Base-by-base conservation (phyloP, 2,888 invertebrate species). In the Mythimna pallens region DNA sequence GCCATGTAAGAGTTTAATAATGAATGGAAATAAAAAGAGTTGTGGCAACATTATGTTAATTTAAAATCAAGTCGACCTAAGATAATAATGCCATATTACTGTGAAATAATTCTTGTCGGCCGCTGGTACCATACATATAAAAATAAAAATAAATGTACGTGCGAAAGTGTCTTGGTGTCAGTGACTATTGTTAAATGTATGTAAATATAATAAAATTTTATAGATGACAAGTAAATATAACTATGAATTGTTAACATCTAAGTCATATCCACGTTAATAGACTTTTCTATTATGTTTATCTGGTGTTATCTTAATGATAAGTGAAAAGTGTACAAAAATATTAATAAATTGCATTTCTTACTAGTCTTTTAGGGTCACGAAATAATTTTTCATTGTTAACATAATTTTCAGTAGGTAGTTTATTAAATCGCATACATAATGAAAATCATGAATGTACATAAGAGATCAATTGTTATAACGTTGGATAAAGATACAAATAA, bases 311-410 rank as follows among this genome's bases (percentile, higher is more conserved):
- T 92, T 96, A 96, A 93, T 96, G 89, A 90, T 96, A 96, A 94
- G 95, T 91, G 90, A 93, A 93, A 93, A 93, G 88, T 96, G 96
- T 96, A 96, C 95, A 95, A 95, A 95, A 93, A 91, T 92, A 93
- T 91, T 84, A 93, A 92, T 92, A 93, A 59, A 92, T 92, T 95
- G 95, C 95, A 95, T 96, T 96, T 96, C 94, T 93, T 90, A 93
- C 95, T 96, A 96, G 96, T 96, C 95, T 92, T 88, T 91, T 95
- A 94, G 95, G 94, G 94, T 95, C 96, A 95, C 94, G 91, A 92
- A 92, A 90, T 89, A 85, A 65, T 86, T 87, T 87, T 81, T 88
- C 86, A 84, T 88, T 89, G 89, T 91, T 89, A 80, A 88, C 88
- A 89, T 86, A 88, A 78, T 79, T 85, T 88, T 89, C 90, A 85